phyloP scores from a whole-genome alignment of 2,797 vertebrate genomes.

The Lutjanus campechanus region DNA sequence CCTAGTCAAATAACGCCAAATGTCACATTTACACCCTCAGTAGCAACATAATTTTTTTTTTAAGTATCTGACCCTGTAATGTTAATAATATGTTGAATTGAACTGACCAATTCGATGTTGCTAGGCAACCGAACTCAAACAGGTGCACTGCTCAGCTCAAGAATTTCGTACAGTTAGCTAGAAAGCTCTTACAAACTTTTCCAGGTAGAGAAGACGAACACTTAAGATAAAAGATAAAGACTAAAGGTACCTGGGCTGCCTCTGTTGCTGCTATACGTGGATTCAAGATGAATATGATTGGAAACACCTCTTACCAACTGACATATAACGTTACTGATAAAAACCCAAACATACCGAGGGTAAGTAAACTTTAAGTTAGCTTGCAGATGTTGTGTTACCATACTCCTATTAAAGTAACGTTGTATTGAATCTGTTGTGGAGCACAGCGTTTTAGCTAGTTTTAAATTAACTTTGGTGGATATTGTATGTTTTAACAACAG shows the following conservation, averaged over 20 bases:
- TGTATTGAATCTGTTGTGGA: background rate
- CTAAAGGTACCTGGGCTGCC: accelerated
- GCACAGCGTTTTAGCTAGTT: background rate
- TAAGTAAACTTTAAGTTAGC: constrained; percentile 37
- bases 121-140: constrained; percentile 61
- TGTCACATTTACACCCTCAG: too few relatives aligned
- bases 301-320: background rate
- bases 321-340: constrained; percentile 25
- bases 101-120: constrained; percentile 30
- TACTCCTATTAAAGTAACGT: too few relatives aligned
- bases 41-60: too few relatives aligned
- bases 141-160: accelerated
- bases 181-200: background rate
- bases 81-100: too few relatives aligned
- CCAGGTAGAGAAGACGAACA: background rate
- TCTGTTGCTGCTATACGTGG: background rate
- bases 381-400: background rate
- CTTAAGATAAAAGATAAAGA: background rate
- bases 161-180: background rate
- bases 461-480: background rate
- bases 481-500: constrained; percentile 63
- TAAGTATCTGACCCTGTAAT: too few relatives aligned
- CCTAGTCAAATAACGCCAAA: background rate
- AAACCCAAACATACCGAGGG: constrained; percentile 52
- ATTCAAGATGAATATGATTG: constrained; percentile 42